Evolutionary conservation across 2,113 vertebrate genomes (phyloP), one percentile per base, ranked within the genome.

Genomic region (Lepus europaeus): DNA sequence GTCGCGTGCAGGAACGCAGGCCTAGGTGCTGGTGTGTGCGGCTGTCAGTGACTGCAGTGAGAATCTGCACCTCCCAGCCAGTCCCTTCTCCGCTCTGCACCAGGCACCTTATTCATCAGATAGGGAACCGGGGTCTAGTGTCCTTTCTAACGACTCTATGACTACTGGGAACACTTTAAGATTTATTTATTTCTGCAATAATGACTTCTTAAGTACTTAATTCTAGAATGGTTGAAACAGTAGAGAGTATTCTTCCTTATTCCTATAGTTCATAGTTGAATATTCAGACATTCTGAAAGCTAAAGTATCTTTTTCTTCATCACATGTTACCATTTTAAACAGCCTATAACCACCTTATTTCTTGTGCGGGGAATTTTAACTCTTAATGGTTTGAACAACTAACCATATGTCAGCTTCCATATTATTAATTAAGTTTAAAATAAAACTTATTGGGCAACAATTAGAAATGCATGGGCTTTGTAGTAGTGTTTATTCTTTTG

Each of bases 181-280:
- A 81, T 94, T 70, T 19, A 49, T 87, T 89, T 78, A 23, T 73
- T 87, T 85, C 5, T 91, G 10, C 11, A 83, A 59, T 85, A 81
- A 49, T 4, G 5, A 56, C 64, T 93, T 68, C 33, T 22, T 61
- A 36, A 83, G 9, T 6, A 51, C n/a, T 82, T 31, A 16, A 33
- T 78, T 59, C 22, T 27, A 49, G 7, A 83, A 79, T 25, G 59
- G 9, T 69, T 36, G 49, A 84, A 83, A 77, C 9, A 94, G 72
- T 2, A 69, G 6, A 56, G 4, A 6, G n/a, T 25, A 80, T 64
- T 74, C 49, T 90, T 66, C 49, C 10, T 85, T 68, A 53, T 89
- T 63, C 5, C 39, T 68, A 19, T 27, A 5, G 63, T 78, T 69
- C 11, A 56, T 27, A 6, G n/a, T 25, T 87, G 22, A 90, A 17